These are phyloP conservation scores for Falco columbarius DNA, from an alignment of 2,797 vertebrate species.

Conservation along the genomic window DNA sequence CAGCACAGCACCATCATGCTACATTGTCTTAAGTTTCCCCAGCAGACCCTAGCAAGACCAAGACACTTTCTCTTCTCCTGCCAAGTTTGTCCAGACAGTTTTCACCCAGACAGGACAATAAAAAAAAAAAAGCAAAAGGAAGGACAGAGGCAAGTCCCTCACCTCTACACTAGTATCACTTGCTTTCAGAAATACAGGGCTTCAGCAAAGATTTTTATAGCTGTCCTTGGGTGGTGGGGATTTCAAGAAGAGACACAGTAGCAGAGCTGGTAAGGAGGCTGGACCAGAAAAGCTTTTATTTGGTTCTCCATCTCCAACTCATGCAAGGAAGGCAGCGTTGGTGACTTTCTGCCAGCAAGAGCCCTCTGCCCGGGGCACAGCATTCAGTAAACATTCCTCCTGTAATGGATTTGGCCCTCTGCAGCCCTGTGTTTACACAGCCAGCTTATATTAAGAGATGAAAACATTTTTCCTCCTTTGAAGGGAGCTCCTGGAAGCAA, in stretches of 20 bases:
- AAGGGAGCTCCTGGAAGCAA: conserved; percentile 38
- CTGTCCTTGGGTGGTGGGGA: not conserved
- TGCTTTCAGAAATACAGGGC: not conserved
- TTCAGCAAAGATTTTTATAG: conserved; percentile 18
- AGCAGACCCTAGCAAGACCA: not conserved
- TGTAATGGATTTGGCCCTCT: conserved; percentile 26
- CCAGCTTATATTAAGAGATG: conserved; percentile 26
- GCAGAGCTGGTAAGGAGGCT: not conserved
- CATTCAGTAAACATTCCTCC: not conserved
- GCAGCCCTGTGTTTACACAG: conserved; percentile 15
- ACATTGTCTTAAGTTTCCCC: not conserved
- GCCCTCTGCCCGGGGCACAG: not conserved
- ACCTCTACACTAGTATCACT: not conserved
- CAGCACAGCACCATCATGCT: not conserved
- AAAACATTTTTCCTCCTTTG: conserved; percentile 44
- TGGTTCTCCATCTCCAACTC: not conserved
- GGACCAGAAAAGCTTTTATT: conserved; percentile 12
- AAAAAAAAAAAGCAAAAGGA: not conserved
- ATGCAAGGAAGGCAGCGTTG: not conserved
- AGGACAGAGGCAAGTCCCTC: not conserved
- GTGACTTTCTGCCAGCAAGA: not conserved
- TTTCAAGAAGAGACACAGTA: not conserved
- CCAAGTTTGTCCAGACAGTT: not conserved
- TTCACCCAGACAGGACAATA: not conserved
- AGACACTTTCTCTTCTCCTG: not conserved